phyloP scores from a whole-genome alignment of 1,140 invertebrate species.

The Thrips palmi region DNA sequence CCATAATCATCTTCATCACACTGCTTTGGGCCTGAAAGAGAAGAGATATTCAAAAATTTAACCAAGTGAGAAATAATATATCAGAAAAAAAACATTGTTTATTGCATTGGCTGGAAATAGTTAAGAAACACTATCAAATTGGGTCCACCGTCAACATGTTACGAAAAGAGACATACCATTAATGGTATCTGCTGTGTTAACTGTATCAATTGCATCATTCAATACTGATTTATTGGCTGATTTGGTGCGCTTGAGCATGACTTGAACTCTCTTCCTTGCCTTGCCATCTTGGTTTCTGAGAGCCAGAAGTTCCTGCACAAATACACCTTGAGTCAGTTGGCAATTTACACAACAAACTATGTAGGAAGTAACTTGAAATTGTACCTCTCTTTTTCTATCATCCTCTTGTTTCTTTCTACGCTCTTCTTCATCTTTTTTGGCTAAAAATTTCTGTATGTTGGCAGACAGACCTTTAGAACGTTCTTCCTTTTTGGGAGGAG shows the following conservation, averaged over 20 bases:
- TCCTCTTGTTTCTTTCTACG: constrained; percentile 39
- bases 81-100: no score
- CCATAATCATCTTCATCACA: constrained; percentile 82
- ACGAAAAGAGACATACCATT: constrained; percentile 22
- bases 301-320: constrained; percentile 38
- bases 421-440: constrained; percentile 62
- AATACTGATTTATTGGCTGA: constrained; percentile 72
- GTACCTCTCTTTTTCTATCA: constrained; percentile 38
- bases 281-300: constrained; percentile 48
- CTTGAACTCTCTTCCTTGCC: constrained; percentile 32
- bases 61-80: constrained; percentile 7
- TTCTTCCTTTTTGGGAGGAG: constrained; percentile 66
- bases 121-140: no score
- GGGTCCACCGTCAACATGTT: no score
- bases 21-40: constrained; percentile 40
- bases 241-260: constrained; percentile 61
- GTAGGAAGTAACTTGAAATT: neutral
- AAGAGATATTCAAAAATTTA: no score
- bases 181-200: constrained; percentile 53
- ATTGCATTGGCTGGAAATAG: no score
- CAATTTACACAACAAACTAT: neutral
- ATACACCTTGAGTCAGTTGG: constrained; percentile 2
- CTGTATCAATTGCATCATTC: constrained; percentile 57
- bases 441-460: constrained; percentile 67
- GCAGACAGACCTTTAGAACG: constrained; percentile 43